These are phyloP conservation scores for Hylyphantes graminicola DNA, from an alignment of 1,140 invertebrate species.

Conservation along the genomic window DNA sequence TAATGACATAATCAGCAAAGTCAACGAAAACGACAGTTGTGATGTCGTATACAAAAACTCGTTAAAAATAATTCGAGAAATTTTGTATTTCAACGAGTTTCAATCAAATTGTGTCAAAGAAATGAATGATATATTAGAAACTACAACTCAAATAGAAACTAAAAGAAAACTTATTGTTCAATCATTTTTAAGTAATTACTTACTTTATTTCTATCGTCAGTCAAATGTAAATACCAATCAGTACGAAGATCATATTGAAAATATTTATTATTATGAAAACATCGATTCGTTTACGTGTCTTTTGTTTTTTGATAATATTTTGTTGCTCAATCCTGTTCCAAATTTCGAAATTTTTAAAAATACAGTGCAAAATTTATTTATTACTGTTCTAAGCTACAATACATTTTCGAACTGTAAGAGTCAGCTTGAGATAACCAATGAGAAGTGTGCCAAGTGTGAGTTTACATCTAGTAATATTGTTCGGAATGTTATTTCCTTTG, in stretches of 20 bases:
- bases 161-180: background rate
- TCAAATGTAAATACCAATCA: background rate
- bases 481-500: background rate
- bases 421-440: background rate
- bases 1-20: background rate
- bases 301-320: constrained; percentile 22
- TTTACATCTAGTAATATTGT: background rate
- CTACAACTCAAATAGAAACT: background rate
- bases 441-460: too few relatives aligned
- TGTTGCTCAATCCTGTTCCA: background rate
- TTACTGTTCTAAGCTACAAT: background rate
- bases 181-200: constrained; percentile 9
- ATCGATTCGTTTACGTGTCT: constrained; percentile 14
- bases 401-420: background rate
- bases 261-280: constrained; percentile 13
- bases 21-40: background rate
- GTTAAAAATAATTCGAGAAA: background rate
- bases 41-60: background rate
- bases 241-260: background rate
- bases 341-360: background rate
- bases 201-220: constrained; percentile 8
- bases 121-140: background rate
- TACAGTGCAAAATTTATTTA: constrained; percentile 1
- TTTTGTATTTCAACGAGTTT: constrained; percentile 25
- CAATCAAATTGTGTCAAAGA: background rate